A percentile compares a stretch with the other conserved stretches of the same genome.
Evolutionary conservation across 2,797 vertebrate genomes (phyloP).

Genomic region (Apodemus agrarius): DNA sequence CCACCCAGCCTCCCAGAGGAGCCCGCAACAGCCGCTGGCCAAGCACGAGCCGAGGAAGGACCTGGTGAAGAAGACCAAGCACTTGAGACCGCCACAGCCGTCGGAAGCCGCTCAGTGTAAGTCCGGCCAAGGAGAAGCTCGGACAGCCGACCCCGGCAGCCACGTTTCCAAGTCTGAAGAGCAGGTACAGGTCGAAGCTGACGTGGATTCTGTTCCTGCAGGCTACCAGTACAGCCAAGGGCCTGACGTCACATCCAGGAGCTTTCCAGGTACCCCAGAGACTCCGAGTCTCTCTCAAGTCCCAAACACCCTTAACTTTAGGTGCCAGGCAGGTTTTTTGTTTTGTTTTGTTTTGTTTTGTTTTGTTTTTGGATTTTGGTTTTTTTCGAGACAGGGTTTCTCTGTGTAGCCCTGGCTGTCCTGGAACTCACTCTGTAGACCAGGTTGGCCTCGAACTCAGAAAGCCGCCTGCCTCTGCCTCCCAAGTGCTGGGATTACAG

Average conservation of each 20-base stretch:
- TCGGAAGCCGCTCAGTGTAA: constrained; percentile 83
- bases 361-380: no score
- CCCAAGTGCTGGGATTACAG: no score
- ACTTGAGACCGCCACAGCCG: constrained; percentile 83
- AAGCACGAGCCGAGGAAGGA: constrained; percentile 87
- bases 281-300: constrained; percentile 74
- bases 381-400: no score
- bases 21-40: constrained; percentile 80
- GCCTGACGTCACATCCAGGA: constrained; percentile 81
- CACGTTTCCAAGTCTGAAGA: constrained; percentile 78
- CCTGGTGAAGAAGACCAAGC: constrained; percentile 84
- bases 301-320: constrained; percentile 90
- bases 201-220: constrained; percentile 77
- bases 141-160: constrained; percentile 72
- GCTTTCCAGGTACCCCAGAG: constrained; percentile 79
- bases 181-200: constrained; percentile 79
- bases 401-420: no score
- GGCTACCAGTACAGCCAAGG: constrained; percentile 83
- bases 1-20: constrained; percentile 83
- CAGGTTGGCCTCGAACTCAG: no score
- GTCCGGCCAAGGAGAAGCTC: constrained; percentile 84
- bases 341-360: no score
- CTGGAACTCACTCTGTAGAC: no score
- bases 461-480: no score
- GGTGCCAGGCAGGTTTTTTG: constrained; percentile 91